phyloP scores from a whole-genome alignment of 2,797 vertebrate species.

The Gila robusta region DNA sequence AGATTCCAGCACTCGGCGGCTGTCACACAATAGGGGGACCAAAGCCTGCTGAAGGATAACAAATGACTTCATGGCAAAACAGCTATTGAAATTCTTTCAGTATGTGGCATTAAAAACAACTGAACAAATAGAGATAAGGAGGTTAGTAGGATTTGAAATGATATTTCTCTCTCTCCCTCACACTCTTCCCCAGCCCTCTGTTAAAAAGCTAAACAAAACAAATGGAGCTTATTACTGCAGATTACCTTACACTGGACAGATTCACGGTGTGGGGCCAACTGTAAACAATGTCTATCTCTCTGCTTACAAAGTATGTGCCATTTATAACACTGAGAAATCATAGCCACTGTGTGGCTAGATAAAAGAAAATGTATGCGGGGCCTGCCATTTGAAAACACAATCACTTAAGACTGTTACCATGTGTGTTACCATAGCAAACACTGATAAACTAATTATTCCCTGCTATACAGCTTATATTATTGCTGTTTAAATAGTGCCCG shows the following conservation, averaged over 20 bases:
- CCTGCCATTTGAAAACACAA: slow-evolving; percentile 78
- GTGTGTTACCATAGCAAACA: slow-evolving; percentile 84
- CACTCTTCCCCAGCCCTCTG: slow-evolving; percentile 64
- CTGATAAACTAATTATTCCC: slow-evolving; percentile 80
- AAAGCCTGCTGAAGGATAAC: slow-evolving; percentile 99
- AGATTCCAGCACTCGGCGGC: slow-evolving; percentile 92
- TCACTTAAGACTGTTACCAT: slow-evolving; percentile 81
- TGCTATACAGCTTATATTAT: slow-evolving; percentile 69
- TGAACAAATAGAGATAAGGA: slow-evolving; percentile 99
- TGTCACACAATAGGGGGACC: slow-evolving; percentile 98
- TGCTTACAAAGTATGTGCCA: slow-evolving; percentile 80
- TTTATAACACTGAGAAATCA: slow-evolving; percentile 85
- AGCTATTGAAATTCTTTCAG: slow-evolving; percentile 99
- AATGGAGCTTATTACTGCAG: slow-evolving; percentile 89
- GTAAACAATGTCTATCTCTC: slow-evolving; percentile 85
- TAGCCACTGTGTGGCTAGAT: slow-evolving; percentile 76
- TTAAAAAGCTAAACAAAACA: slow-evolving; percentile 94
- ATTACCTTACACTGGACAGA: slow-evolving; percentile 89
- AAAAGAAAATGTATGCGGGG: slow-evolving; percentile 77
- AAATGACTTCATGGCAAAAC: slow-evolving; percentile 99
- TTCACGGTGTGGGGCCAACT: slow-evolving; percentile 83
- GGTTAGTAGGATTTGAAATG: slow-evolving; percentile 97
- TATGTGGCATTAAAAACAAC: slow-evolving; percentile 99
- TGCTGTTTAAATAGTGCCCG: slow-evolving; percentile 66
- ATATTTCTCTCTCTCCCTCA: slow-evolving; percentile 79